A percentile compares a stretch with the other conserved stretches of the same genome.
Conservation (phyloP, 2,113 vertebrate genomes). For the Thalassoma bifasciatum region DNA sequence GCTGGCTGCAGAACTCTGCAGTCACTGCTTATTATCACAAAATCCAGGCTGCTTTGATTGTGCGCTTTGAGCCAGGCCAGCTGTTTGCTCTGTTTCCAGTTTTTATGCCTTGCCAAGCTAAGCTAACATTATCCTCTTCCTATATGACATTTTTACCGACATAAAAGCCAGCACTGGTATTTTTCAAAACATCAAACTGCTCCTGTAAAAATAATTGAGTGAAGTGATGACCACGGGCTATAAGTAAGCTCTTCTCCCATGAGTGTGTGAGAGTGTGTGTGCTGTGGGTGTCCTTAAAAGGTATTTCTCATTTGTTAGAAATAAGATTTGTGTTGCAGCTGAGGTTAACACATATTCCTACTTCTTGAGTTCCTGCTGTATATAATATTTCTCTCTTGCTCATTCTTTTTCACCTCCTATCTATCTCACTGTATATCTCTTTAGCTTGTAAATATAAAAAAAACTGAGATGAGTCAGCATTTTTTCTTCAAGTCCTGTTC, state of each 20-base stretch:
- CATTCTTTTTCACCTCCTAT: constrained; percentile 39
- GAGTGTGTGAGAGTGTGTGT: constrained; percentile 17
- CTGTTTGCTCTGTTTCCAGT: neutral
- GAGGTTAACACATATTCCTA: constrained; percentile 43
- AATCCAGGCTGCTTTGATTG: neutral
- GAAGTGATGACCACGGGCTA: constrained; percentile 13
- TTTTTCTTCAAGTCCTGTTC: constrained; percentile 61
- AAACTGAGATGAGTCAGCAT: constrained; percentile 50
- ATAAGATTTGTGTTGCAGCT: constrained; percentile 46
- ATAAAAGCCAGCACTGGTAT: neutral
- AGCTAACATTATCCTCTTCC: neutral
- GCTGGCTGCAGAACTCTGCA: too few species aligned
- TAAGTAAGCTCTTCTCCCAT: constrained; percentile 33
- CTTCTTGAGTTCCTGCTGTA: constrained; percentile 67
- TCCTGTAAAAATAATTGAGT: neutral
- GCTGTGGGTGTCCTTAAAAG: constrained; percentile 26
- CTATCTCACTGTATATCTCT: constrained; percentile 68
- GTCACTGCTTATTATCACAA: neutral
- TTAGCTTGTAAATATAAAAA: constrained; percentile 76
- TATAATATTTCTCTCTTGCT: constrained; percentile 72
- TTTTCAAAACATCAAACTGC: constrained; percentile 39
- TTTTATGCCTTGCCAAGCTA: constrained; percentile 18
- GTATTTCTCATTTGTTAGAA: constrained; percentile 50
- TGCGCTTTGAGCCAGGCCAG: neutral
- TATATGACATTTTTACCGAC: neutral